phyloP scores from a whole-genome alignment of 2,113 vertebrate genomes.

The Chlamydotis undulata region DNA sequence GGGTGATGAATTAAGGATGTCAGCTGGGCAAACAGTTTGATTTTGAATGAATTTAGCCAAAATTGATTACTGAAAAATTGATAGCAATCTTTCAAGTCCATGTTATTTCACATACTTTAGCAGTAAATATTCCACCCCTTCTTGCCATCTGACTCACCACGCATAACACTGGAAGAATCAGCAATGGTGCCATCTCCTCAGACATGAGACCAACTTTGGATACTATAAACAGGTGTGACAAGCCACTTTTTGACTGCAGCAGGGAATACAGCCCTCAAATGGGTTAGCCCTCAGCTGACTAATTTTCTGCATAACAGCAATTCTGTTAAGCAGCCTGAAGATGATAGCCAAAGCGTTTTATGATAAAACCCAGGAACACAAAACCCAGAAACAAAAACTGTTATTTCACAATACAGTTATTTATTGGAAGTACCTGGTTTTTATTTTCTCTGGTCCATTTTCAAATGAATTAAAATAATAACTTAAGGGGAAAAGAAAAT shows the following conservation, averaged over 20 bases:
- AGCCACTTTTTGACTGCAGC: background rate
- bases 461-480: conserved; percentile 21
- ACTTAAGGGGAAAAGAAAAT: background rate
- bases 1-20: conserved; percentile 11
- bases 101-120: background rate
- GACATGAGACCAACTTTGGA: background rate
- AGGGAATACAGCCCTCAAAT: background rate
- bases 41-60: conserved; percentile 10
- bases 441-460: background rate
- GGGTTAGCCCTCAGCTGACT: background rate
- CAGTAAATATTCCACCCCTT: background rate
- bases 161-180: background rate
- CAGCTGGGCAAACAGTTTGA: conserved; percentile 14
- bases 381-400: background rate
- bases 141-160: background rate
- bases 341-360: background rate
- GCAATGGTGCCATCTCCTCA: background rate
- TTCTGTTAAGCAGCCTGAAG: background rate
- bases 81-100: background rate
- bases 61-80: background rate
- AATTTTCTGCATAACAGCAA: background rate
- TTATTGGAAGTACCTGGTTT: background rate
- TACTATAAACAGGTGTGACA: background rate
- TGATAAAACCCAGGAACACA: background rate
- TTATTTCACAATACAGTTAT: background rate